These are phyloP conservation scores for Scytalopus superciliaris DNA, from an alignment of 2,113 vertebrate species.

Conservation along the genomic window DNA sequence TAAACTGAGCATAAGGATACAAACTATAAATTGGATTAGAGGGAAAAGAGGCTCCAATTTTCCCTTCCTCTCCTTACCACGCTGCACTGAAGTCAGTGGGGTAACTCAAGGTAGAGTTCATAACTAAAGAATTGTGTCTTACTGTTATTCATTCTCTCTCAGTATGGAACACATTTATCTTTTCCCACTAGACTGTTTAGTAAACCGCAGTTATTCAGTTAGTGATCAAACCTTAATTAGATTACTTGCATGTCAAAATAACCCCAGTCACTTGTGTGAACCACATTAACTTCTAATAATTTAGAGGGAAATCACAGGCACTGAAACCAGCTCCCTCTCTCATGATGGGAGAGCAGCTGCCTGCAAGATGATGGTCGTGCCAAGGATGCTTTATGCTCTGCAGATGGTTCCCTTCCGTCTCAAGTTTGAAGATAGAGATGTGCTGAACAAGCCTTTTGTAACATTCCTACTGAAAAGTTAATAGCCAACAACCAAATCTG, in stretches of 20 bases:
- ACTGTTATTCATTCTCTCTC: not conserved
- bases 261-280: not conserved
- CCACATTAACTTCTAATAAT: not conserved
- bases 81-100: not conserved
- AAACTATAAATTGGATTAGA: not conserved
- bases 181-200: not conserved
- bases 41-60: not conserved
- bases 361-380: not conserved
- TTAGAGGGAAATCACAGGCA: slow-evolving; percentile 18
- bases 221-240: slow-evolving; percentile 33
- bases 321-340: not conserved
- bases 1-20: not conserved
- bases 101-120: not conserved
- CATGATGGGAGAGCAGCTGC: slow-evolving; percentile 23
- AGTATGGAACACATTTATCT: not conserved
- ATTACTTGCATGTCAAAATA: slow-evolving; percentile 23
- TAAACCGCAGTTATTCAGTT: slow-evolving; percentile 4
- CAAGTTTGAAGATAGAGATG: slow-evolving; percentile 40
- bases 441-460: slow-evolving; percentile 44
- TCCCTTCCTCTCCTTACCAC: not conserved
- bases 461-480: slow-evolving; percentile 33
- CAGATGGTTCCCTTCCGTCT: slow-evolving; percentile 43
- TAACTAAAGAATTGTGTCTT: not conserved
- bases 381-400: slow-evolving; percentile 33
- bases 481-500: not conserved